phyloP scores from a whole-genome alignment of 2,888 invertebrate genomes.

The Eustalomyia histrio region DNA sequence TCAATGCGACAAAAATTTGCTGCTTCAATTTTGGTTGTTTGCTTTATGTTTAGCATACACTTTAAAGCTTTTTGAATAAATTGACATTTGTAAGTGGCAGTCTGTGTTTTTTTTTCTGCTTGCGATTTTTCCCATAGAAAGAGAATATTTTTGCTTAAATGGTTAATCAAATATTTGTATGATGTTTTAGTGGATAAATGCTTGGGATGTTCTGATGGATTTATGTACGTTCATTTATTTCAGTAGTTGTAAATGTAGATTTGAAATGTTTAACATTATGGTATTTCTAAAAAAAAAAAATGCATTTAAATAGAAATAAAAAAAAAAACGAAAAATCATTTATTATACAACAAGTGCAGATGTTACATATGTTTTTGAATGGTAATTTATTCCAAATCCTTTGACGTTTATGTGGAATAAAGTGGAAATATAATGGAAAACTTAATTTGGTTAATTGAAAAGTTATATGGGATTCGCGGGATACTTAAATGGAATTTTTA shows the following conservation, averaged over 20 bases:
- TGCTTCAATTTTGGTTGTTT: neutral
- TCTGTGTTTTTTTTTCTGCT: neutral
- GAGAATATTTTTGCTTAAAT: conserved; percentile 32
- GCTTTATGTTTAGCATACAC: neutral
- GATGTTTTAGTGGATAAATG: conserved; percentile 51
- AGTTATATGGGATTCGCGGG: too few species aligned
- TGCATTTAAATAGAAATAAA: too few species aligned
- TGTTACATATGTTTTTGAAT: too few species aligned
- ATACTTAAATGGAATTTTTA: too few species aligned
- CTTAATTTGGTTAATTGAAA: too few species aligned
- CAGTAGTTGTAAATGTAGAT: conserved; percentile 9
- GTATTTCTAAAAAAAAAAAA: neutral
- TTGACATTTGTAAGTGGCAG: conserved; percentile 17
- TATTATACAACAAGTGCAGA: too few species aligned
- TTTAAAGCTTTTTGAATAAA: conserved; percentile 25
- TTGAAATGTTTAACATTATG: conserved; percentile 23
- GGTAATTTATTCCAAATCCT: too few species aligned
- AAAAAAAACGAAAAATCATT: too few species aligned
- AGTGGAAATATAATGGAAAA: too few species aligned
- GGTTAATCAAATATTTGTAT: conserved; percentile 59
- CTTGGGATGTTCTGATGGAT: conserved; percentile 30
- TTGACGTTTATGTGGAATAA: too few species aligned
- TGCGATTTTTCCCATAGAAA: neutral
- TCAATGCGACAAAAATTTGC: conserved; percentile 22
- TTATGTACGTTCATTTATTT: conserved; percentile 15